These are phyloP conservation scores for Lagopus muta DNA, from an alignment of 2,113 vertebrate species.

Conservation along the genomic window DNA sequence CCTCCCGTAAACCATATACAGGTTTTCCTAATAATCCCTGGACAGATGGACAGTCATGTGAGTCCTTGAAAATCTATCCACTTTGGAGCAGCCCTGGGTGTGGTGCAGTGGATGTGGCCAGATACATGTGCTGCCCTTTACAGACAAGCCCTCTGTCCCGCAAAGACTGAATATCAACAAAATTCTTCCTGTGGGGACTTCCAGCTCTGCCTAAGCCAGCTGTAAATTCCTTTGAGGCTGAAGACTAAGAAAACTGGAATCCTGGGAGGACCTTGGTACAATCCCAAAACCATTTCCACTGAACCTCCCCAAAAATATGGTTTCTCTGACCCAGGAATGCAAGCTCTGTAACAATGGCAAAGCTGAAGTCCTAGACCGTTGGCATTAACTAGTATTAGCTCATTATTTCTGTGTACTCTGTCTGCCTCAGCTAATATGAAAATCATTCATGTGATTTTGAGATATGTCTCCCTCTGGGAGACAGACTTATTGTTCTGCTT, in stretches of 20 bases:
- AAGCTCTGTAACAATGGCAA: constrained; percentile 40
- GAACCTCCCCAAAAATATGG: constrained; percentile 34
- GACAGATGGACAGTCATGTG: not conserved
- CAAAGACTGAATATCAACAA: constrained; percentile 52
- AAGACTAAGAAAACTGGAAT: constrained; percentile 71
- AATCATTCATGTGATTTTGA: not conserved
- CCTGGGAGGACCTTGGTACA: constrained; percentile 60
- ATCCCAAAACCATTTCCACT: constrained; percentile 42
- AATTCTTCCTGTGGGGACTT: constrained; percentile 54
- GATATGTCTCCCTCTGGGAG: not conserved
- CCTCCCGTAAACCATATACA: fast-evolving
- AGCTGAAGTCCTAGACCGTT: not conserved
- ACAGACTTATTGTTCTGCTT: not conserved
- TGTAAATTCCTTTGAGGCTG: constrained; percentile 50
- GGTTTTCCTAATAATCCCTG: constrained; percentile 14
- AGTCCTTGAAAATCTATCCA: constrained; percentile 16
- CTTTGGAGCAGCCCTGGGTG: not conserved
- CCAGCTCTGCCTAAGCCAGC: constrained; percentile 29
- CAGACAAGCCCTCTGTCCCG: constrained; percentile 40
- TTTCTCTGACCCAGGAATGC: constrained; percentile 44
- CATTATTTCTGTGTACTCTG: fast-evolving
- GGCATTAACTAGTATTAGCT: constrained; percentile 23
- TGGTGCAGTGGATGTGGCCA: not conserved
- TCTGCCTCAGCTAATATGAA: not conserved
- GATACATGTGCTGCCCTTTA: not conserved